These are phyloP conservation scores for Premnoplex brunnescens DNA, from an alignment of 2,797 vertebrate genomes.

Conservation along the genomic window DNA sequence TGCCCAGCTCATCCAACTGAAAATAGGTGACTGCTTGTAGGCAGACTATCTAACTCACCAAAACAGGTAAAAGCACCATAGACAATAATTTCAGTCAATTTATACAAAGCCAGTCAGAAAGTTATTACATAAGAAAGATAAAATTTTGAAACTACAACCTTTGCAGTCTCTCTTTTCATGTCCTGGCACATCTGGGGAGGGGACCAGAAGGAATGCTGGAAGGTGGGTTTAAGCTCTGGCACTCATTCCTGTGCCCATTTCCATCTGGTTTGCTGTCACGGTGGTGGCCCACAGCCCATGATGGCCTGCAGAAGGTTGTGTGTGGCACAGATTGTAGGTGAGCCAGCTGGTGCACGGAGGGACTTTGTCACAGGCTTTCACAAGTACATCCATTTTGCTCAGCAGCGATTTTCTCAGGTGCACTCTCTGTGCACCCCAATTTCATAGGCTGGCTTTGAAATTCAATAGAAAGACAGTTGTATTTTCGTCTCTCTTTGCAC, in stretches of 20 bases:
- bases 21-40: background rate
- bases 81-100: background rate
- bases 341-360: background rate
- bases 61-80: fast-evolving
- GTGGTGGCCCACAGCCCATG: background rate
- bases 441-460: background rate
- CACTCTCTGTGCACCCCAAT: background rate
- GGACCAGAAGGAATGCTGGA: background rate
- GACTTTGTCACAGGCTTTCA: fast-evolving
- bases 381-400: background rate
- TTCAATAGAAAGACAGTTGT: background rate
- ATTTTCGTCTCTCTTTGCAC: background rate
- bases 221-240: background rate
- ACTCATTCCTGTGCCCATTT: background rate
- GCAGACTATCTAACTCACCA: background rate
- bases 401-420: background rate
- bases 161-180: background rate
- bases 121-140: background rate
- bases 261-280: fast-evolving
- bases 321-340: background rate
- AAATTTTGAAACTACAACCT: background rate
- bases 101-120: background rate
- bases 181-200: background rate
- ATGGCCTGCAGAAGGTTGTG: background rate
- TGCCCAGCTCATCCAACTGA: background rate